These are phyloP conservation scores for Pseudococcus jackbeardsleyi DNA, from an alignment of 2,888 invertebrate species.

Conservation along the genomic window DNA sequence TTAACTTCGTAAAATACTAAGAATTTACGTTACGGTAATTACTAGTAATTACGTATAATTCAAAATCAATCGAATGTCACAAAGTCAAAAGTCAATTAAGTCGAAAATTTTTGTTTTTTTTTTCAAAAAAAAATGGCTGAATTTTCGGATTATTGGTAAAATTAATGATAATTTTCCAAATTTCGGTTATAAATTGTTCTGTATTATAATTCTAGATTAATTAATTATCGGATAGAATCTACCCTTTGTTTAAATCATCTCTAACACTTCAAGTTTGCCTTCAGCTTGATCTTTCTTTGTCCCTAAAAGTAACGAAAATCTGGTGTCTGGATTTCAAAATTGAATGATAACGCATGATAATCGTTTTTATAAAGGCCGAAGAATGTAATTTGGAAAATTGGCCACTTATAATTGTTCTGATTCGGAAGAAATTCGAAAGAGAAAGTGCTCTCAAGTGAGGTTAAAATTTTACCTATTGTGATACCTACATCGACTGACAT, in stretches of 20 bases:
- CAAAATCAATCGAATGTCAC: not conserved
- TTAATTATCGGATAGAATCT: not conserved
- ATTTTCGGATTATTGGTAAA: not conserved
- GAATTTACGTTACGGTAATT: not conserved
- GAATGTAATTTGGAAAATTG: not conserved
- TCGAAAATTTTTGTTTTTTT: not conserved
- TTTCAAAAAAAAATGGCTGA: not conserved
- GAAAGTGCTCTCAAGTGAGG: not conserved
- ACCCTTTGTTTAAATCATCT: not conserved
- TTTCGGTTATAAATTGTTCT: not conserved
- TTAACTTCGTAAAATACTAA: not conserved
- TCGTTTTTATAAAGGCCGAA: not conserved
- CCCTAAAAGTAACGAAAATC: not conserved
- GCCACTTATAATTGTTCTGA: not conserved
- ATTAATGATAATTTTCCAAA: not conserved
- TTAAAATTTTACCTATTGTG: constrained; percentile 2
- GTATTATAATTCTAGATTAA: not conserved
- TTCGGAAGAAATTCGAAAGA: not conserved
- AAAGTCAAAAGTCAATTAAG: not conserved
- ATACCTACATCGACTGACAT: constrained; percentile 2
- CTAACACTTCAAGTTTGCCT: not conserved
- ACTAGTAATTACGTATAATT: not conserved
- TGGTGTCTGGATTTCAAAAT: not conserved
- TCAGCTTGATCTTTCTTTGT: not conserved
- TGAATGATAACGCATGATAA: not conserved